These are phyloP conservation scores for Drosophila pseudoobscura DNA, from an alignment of 1,140 invertebrate species.

Conservation along the genomic window DNA sequence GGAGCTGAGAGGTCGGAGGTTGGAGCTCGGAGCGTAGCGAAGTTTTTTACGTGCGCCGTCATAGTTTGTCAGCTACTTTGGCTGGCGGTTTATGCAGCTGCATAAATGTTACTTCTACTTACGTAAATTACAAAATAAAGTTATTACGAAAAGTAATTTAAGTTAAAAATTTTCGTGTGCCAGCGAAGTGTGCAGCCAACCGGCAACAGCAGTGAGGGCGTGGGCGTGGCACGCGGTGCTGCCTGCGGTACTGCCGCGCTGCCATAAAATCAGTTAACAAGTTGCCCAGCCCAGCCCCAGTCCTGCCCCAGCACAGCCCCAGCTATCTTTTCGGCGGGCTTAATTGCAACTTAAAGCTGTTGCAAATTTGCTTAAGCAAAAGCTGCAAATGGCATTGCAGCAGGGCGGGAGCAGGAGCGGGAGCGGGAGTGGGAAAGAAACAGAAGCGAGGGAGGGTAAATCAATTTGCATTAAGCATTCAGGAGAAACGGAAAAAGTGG, in stretches of 20 bases:
- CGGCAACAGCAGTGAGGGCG: slow-evolving; percentile 54
- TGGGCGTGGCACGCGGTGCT: slow-evolving; percentile 36
- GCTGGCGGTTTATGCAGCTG: slow-evolving; percentile 73
- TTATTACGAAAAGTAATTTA: slow-evolving; percentile 82
- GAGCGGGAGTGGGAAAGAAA: slow-evolving; percentile 4
- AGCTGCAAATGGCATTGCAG: slow-evolving; percentile 14
- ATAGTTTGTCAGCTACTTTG: slow-evolving; percentile 80
- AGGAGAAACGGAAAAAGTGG: slow-evolving; percentile 36
- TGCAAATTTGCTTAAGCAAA: slow-evolving; percentile 51
- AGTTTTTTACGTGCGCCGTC: slow-evolving; percentile 77
- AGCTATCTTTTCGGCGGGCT: slow-evolving; percentile 12
- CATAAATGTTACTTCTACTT: slow-evolving; percentile 82
- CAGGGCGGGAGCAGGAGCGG: background rate
- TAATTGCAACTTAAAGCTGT: slow-evolving; percentile 69
- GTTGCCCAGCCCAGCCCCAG: slow-evolving; percentile 40
- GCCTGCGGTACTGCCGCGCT: slow-evolving; percentile 30
- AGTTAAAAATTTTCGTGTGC: slow-evolving; percentile 79
- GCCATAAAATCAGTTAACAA: slow-evolving; percentile 75
- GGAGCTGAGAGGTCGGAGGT: too few species aligned
- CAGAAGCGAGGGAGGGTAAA: slow-evolving; percentile 32
- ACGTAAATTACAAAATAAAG: slow-evolving; percentile 82
- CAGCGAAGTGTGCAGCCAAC: slow-evolving; percentile 75
- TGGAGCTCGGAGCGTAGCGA: slow-evolving; percentile 27
- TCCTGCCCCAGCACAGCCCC: too few species aligned
- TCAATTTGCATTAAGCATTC: slow-evolving; percentile 68